Evolutionary conservation across 2,797 vertebrate genomes (phyloP).

Genomic region (Coendou prehensilis): DNA sequence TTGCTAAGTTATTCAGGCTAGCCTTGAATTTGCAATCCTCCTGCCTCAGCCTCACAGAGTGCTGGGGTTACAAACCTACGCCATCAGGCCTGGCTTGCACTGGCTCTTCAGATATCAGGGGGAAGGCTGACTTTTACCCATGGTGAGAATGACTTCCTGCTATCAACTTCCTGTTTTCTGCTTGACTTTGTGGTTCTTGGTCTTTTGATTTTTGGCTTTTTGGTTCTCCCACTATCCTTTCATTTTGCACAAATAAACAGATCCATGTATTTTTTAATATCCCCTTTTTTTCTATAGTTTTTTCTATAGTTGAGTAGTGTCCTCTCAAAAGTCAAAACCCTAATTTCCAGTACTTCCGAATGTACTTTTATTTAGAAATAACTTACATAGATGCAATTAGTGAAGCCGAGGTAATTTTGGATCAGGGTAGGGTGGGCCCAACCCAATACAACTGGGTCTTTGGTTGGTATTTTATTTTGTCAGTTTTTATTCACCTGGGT

Average conservation of each 20-base stretch:
- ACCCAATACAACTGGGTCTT: neutral
- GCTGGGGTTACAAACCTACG: neutral
- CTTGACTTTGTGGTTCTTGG: neutral
- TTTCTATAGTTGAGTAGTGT: neutral
- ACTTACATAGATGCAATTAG: neutral
- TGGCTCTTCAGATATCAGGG: neutral
- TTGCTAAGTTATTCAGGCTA: neutral
- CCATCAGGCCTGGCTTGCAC: neutral
- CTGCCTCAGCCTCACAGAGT: neutral
- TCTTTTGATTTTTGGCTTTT: neutral
- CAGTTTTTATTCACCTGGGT: neutral
- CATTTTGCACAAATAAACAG: neutral
- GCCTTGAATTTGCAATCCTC: neutral
- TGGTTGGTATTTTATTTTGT: slow-evolving; percentile 48
- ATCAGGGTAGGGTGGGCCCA: neutral
- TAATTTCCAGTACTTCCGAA: neutral
- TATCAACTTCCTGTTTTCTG: neutral
- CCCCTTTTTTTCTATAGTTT: neutral
- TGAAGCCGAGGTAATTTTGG: neutral
- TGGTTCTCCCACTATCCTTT: neutral
- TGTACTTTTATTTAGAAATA: slow-evolving; percentile 8
- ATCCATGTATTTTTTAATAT: neutral
- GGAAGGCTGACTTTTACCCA: neutral
- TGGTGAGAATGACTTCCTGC: neutral
- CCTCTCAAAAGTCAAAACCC: neutral